These are phyloP conservation scores for Pteruthius melanotis DNA, from an alignment of 2,113 vertebrate genomes.

Conservation along the genomic window DNA sequence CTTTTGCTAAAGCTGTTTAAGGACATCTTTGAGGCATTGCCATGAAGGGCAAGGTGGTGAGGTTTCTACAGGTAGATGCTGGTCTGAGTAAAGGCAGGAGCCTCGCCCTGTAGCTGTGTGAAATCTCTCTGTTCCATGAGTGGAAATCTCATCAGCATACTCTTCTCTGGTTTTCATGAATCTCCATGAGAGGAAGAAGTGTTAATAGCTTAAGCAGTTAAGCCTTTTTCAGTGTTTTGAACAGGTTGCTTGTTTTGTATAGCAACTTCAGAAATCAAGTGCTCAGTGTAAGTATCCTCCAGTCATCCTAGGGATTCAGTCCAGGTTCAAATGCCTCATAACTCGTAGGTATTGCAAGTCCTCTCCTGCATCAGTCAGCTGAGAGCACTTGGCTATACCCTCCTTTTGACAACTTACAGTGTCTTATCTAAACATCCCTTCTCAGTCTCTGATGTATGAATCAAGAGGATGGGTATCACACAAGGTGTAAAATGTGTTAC, in stretches of 20 bases:
- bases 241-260: slow-evolving; percentile 2
- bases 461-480: background rate
- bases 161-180: background rate
- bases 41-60: background rate
- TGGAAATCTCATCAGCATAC: background rate
- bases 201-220: background rate
- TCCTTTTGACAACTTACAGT: background rate
- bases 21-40: background rate
- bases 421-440: background rate
- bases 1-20: background rate
- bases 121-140: background rate
- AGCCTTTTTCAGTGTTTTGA: slow-evolving; percentile 30
- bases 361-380: background rate
- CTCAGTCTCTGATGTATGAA: background rate
- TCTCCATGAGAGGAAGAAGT: slow-evolving; percentile 21
- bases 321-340: background rate
- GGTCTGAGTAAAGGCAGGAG: background rate
- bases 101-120: background rate
- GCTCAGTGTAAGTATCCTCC: background rate
- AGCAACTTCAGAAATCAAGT: background rate
- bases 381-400: background rate
- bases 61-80: background rate
- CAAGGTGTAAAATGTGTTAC: background rate
- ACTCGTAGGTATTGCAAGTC: background rate
- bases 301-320: slow-evolving; percentile 10